Evolutionary conservation across 2,113 vertebrate genomes (phyloP), one percentile per base, ranked within the genome.

Genomic region (Cephalopholis sonnerati): DNA sequence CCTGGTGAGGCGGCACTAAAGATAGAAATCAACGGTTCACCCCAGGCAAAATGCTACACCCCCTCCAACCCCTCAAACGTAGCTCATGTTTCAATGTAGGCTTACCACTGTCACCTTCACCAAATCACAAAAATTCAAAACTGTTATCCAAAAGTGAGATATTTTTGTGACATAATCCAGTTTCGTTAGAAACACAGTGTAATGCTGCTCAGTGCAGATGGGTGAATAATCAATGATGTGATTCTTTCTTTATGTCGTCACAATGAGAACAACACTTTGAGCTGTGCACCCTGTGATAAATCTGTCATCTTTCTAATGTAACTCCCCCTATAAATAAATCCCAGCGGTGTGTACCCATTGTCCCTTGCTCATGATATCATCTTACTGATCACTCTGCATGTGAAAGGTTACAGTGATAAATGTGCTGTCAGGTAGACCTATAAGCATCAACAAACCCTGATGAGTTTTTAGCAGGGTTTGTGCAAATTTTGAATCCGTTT

Each of bases 1-100:
- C 59, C 89, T 63, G 32, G 78, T 25, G 62, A 59, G 5, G 74
- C 32, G 0, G 12, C 50, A 63, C 95, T 95, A 95, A 95, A 96
- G 86, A 94, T 95, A 95, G 95, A 82, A 77, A 32, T 74, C 39
- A 61, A 50, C 1, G 2, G 69, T 0, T 54, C 65, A 66, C 63
- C 25, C 66, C 61, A 0, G 25, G 50, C 46, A 67, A 20, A 20
- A 6, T 17, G n/a, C 27, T 20, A 2, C 20, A 25, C 41, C 58
- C 51, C 15, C 25, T 36, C 32, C 32, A 36, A 58, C 25, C 48
- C 58, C 77, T 68, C 80, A 64, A 27, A 29, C 76, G 81, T 68
- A 41, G 70, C 70, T 92, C 77, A 32, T 13, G 77, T 93, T 93
- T 93, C 92, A 87, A 44, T 10, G 12, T 59, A 53, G 3, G 59